These are phyloP conservation scores for Eolophus roseicapilla DNA, from an alignment of 2,113 vertebrate genomes.

Conservation along the genomic window DNA sequence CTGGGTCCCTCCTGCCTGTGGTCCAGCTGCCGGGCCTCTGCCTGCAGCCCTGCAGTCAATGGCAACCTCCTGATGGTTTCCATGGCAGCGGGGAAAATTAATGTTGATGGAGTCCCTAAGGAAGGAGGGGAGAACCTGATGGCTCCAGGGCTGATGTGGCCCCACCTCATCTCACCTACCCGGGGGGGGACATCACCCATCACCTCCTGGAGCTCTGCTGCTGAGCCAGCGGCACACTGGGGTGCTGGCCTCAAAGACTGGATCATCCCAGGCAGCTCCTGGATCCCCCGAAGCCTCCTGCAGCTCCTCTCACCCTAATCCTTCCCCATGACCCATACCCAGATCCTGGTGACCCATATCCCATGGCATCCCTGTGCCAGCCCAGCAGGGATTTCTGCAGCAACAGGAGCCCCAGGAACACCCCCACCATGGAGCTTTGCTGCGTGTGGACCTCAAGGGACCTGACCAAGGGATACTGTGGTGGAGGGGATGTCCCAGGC, in stretches of 20 bases:
- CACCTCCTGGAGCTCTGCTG: not conserved
- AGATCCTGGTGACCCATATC: not conserved
- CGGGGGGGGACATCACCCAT: not conserved
- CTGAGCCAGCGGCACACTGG: accelerated
- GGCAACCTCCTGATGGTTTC: conserved; percentile 23
- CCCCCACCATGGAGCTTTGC: not conserved
- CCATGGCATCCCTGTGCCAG: not conserved
- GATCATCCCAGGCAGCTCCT: not conserved
- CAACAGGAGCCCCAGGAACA: not conserved
- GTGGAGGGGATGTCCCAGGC: not conserved
- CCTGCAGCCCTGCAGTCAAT: conserved; percentile 16
- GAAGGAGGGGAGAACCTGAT: not conserved
- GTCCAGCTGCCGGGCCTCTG: not conserved
- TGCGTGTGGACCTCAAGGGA: not conserved
- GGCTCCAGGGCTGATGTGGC: not conserved
- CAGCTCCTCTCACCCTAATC: not conserved
- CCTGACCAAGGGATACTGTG: not conserved
- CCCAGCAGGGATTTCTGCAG: not conserved
- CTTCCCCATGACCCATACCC: not conserved
- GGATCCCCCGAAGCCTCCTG: not conserved
- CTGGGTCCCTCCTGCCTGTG: not conserved
- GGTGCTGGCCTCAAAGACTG: not conserved
- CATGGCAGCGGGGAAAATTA: conserved; percentile 40
- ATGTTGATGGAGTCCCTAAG: not conserved
- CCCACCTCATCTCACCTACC: not conserved